These are phyloP conservation scores for Amphilophus citrinellus DNA, from an alignment of 2,113 vertebrate species.

Conservation along the genomic window DNA sequence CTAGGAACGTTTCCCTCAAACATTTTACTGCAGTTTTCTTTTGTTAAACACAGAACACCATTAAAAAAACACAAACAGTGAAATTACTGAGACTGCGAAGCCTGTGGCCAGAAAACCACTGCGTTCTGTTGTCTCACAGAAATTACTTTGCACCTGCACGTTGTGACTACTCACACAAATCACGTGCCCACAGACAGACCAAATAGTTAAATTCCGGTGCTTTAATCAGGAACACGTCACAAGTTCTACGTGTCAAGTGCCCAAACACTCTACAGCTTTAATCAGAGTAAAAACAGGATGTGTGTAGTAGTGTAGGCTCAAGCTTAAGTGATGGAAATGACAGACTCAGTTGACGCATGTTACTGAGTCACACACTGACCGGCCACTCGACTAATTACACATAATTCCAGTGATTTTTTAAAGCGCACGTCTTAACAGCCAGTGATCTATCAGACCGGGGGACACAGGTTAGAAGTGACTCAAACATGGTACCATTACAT, in stretches of 20 bases:
- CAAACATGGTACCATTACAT: accelerated
- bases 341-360: constrained; percentile 22
- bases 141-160: constrained; percentile 20
- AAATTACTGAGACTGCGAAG: constrained; percentile 29
- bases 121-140: background rate
- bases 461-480: background rate
- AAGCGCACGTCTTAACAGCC: background rate
- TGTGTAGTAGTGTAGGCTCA: constrained; percentile 12
- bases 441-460: background rate
- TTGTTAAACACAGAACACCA: background rate
- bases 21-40: background rate
- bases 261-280: constrained; percentile 35
- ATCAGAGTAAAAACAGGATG: constrained; percentile 43
- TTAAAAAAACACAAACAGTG: background rate
- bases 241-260: constrained; percentile 29
- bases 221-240: constrained; percentile 53
- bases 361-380: constrained; percentile 31
- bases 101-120: background rate
- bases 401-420: background rate
- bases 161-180: constrained; percentile 20
- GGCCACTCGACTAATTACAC: background rate
- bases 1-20: constrained; percentile 26
- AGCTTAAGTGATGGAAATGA: constrained; percentile 25
- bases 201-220: background rate
- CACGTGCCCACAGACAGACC: constrained; percentile 31